Conservation (phyloP, 2,797 vertebrate genomes). For the Ctenosaura bakeri region DNA sequence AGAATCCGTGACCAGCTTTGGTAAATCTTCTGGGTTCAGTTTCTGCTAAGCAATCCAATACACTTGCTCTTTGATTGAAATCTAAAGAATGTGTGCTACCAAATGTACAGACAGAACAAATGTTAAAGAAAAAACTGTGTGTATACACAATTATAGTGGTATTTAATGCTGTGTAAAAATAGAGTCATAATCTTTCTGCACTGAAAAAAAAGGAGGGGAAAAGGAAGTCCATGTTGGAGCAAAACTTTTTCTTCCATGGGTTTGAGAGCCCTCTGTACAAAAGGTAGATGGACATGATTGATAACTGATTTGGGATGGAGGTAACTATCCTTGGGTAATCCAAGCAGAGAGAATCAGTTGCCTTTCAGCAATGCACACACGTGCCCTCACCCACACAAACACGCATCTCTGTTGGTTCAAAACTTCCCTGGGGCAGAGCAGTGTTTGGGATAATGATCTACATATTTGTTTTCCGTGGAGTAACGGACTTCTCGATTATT, state of each 20-base stretch:
- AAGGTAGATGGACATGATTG: background rate
- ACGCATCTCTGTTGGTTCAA: background rate
- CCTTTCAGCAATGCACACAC: background rate
- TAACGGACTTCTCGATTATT: background rate
- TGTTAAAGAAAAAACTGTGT: background rate
- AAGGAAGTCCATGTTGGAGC: background rate
- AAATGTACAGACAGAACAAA: background rate
- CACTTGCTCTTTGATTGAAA: background rate
- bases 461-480: background rate
- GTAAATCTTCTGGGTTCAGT: background rate
- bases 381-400: background rate
- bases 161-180: background rate
- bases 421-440: background rate
- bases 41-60: background rate
- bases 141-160: background rate
- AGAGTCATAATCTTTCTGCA: background rate
- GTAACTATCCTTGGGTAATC: background rate
- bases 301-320: background rate
- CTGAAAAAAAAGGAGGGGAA: too few species aligned
- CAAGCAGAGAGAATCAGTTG: background rate
- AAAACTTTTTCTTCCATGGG: background rate
- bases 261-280: background rate
- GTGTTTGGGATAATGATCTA: rapidly evolving
- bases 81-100: background rate
- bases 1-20: too few species aligned